Conservation (phyloP, 2,797 vertebrate genomes). For the Sebastolobus alascanus region DNA sequence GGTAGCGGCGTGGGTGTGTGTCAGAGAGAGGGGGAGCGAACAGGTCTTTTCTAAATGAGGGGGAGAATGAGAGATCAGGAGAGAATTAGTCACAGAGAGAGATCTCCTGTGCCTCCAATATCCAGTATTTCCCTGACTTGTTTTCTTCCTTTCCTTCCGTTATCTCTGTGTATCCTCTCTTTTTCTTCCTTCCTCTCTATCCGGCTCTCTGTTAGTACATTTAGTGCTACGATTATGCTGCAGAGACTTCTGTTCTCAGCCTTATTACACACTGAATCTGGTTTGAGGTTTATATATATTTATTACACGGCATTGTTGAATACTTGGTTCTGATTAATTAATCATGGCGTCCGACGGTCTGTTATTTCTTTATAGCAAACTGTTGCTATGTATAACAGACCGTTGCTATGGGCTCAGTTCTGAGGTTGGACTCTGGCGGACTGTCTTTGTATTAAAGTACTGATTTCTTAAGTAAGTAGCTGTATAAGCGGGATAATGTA, state of each 20-base stretch:
- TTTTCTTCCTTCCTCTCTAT: conserved; percentile 5
- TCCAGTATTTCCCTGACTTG: conserved; percentile 50
- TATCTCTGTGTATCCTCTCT: neutral
- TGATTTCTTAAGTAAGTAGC: too few relatives aligned
- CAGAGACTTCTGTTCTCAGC: conserved; percentile 10
- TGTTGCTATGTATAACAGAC: too few relatives aligned
- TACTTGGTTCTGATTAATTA: too few relatives aligned
- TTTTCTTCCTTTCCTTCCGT: conserved; percentile 2
- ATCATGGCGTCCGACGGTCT: too few relatives aligned
- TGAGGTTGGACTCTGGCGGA: too few relatives aligned
- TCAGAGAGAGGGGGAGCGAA: conserved; percentile 59
- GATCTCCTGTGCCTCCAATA: conserved; percentile 63
- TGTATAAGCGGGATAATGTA: too few relatives aligned
- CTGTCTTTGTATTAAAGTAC: too few relatives aligned
- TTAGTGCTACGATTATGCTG: conserved; percentile 8
- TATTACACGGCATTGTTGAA: too few relatives aligned
- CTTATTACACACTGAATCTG: conserved; percentile 10
- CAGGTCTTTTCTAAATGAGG: conserved; percentile 78
- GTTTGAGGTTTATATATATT: neutral
- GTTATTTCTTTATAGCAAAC: too few relatives aligned
- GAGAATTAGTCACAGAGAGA: conserved; percentile 71
- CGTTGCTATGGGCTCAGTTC: too few relatives aligned
- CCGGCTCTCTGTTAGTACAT: neutral
- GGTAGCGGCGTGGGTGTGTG: conserved; percentile 67
- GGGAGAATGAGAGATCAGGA: conserved; percentile 70